A percentile compares a stretch with the other conserved stretches of the same genome.
phyloP scores from a whole-genome alignment of 1,140 invertebrate genomes.

The Aradophagus sp. region DNA sequence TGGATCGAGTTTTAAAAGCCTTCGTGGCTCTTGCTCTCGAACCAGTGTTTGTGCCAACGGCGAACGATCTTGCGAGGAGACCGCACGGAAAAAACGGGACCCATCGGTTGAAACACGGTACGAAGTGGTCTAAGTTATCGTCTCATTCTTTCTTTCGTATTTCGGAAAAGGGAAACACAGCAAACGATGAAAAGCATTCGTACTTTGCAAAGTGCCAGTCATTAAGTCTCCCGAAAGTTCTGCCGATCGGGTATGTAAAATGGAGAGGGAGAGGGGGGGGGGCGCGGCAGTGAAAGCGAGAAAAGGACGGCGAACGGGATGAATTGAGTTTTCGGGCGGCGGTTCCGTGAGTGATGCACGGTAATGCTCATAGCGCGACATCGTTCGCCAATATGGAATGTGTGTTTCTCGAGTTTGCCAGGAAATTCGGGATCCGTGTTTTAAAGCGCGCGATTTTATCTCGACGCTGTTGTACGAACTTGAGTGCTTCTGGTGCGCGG shows the following conservation, averaged over 20 bases:
- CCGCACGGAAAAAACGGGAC: slow-evolving; percentile 16
- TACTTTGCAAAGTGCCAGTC: no score
- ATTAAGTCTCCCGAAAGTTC: no score
- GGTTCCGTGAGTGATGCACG: no score
- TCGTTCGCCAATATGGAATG: slow-evolving; percentile 39
- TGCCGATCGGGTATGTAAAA: no score
- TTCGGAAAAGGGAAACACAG: no score
- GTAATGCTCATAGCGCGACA: slow-evolving; percentile 30
- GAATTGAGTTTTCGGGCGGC: no score
- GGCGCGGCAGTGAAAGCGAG: no score
- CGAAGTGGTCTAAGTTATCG: slow-evolving; percentile 9
- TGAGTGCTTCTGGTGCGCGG: no score
- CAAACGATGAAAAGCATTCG: no score
- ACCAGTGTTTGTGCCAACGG: slow-evolving; percentile 48
- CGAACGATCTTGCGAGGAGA: slow-evolving; percentile 38
- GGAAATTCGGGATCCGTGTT: slow-evolving; percentile 40
- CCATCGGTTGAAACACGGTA: slow-evolving; percentile 27
- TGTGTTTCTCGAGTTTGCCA: slow-evolving; percentile 34
- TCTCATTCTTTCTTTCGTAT: no score
- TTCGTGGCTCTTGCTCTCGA: slow-evolving; percentile 49
- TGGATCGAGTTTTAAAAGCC: slow-evolving; percentile 56
- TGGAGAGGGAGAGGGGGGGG: no score
- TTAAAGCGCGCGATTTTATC: slow-evolving; percentile 39
- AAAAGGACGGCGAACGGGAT: no score
- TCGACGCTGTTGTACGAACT: slow-evolving; percentile 26